Base-by-base conservation (phyloP, 2,888 invertebrate species). In the Plebejus anna region DNA sequence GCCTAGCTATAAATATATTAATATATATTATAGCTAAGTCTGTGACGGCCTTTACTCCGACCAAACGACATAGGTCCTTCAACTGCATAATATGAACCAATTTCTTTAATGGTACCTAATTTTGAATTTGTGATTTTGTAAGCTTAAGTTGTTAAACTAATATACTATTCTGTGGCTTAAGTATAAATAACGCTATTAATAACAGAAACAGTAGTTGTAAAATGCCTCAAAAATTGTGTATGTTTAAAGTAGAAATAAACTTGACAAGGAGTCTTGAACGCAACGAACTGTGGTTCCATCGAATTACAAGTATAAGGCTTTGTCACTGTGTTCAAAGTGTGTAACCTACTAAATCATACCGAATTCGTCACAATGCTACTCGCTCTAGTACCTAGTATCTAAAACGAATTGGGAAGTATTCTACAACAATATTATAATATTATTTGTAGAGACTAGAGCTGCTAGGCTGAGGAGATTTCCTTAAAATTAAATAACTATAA, bases 281-380 rank as follows among this genome's bases (percentile, higher is more conserved):
- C 66, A 66, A 36, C 66, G 32, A 36, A 66, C 66, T 66, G 66
- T 66, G 66, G 28, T 66, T 66, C 36, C 66, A 32, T 36, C 66
- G 32, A 66, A 36, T 66, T 66, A 66, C 9, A 66, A 66, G 66
- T 66, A 66, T 66, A 66, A 36, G 13, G 66, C 11, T 36, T 32
- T 66, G 66, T 36, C 66, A 66, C 36, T 66, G 66, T 66, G 66
- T 36, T 32, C 32, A 66, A 66, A 61, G 61, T 59, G 61, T 28
- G 22, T 66, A 66, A 66, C 66, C 66, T 66, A 13, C 32, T 36
- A 32, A 32, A 61, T 61, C 61, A 28, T 61, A 61, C 61, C 61
- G 5, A 66, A 66, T 66, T 66, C 32, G 32, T 66, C 16, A 66
- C 32, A 59, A 16, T n/a, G 6, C 59, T 16, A 22, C 22, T 59